Base-by-base conservation (phyloP, 2,113 vertebrate species). In the Ptilonorhynchus violaceus region DNA sequence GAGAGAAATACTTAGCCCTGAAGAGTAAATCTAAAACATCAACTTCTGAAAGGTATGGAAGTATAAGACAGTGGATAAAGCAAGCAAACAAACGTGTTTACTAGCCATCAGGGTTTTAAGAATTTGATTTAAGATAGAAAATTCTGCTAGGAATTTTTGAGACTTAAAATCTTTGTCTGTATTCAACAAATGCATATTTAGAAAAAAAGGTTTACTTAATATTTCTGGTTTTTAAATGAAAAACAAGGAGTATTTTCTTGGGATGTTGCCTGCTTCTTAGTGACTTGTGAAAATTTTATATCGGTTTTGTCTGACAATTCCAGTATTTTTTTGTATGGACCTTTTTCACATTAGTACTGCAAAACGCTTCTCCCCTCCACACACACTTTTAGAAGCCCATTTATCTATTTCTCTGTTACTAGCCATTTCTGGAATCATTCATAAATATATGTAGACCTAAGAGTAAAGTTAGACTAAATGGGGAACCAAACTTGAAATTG, bases 1-100 rank as follows among this genome's bases (percentile, higher is more conserved):
- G 99, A 23, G 99, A 99, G 81, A 99, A 99, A 30, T 99, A 99
- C 97, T 93, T 99, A 73, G 98, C 99, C 76, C 98, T 99, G 85
- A 99, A 99, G 97, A 99, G 98, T 97, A 99, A 99, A 89, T 98
- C 98, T 22, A 99, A 99, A 96, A 95, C 98, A 0, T 98, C 99
- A 9, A 49, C 98, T 46, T 98, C 99, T 11, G 99, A 99, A 97
- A 99, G 99, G 99, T 99, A 96, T 74, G 37, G 46, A n/a, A 64
- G 21, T 39, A 37, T 13, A 10, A 66, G 3, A 3, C 52, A 30
- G 77, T 10, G 35, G 20, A 22, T 39, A 24, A 68, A 52, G 63
- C 60, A 80, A 60, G 25, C 25, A 81, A 85, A 11, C 11, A 5
- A 35, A 33, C 15, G 1, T 22, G 4, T 35, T 77, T 31, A 7